Conservation (phyloP, 2,888 invertebrate species). For the Xestia c-nigrum region DNA sequence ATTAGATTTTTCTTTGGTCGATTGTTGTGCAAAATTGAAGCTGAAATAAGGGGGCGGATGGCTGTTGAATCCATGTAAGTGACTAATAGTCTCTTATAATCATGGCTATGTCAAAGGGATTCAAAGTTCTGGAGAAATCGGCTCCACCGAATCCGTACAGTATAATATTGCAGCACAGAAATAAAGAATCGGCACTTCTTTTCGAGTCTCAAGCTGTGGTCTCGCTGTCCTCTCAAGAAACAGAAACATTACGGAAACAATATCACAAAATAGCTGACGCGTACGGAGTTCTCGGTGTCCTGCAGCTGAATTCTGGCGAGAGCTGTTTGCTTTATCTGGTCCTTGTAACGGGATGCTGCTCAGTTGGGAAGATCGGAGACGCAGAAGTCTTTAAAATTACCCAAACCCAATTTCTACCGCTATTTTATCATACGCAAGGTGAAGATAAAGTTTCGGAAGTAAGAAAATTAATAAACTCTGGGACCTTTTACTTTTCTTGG, state of each 20-base stretch:
- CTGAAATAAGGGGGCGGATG: conserved; percentile 81
- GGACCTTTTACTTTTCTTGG: conserved; percentile 99
- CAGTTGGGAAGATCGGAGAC: conserved; percentile 98
- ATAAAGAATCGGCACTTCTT: conserved; percentile 95
- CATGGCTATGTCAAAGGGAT: conserved; percentile 99
- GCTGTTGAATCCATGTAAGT: conserved; percentile 71
- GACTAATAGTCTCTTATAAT: conserved; percentile 59
- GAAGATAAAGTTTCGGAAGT: conserved; percentile 92
- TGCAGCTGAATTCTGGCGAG: conserved; percentile 96
- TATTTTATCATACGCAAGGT: conserved; percentile 93
- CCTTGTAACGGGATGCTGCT: conserved; percentile 98
- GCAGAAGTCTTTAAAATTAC: conserved; percentile 98
- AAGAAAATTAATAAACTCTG: conserved; percentile 98
- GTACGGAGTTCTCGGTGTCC: conserved; percentile 98
- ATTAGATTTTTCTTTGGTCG: conserved; percentile 59
- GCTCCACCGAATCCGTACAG: conserved; percentile 97
- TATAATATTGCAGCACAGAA: conserved; percentile 96
- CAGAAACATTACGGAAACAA: conserved; percentile 96
- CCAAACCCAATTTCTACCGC: conserved; percentile 96
- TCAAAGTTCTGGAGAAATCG: conserved; percentile 97
- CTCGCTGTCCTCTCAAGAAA: conserved; percentile 96
- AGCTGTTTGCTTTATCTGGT: conserved; percentile 96
- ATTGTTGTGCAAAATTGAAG: conserved; percentile 59
- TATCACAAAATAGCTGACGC: conserved; percentile 98
- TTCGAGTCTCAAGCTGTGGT: conserved; percentile 98